Base-by-base conservation (phyloP, 2,888 invertebrate genomes). In the Malachius bipustulatus region DNA sequence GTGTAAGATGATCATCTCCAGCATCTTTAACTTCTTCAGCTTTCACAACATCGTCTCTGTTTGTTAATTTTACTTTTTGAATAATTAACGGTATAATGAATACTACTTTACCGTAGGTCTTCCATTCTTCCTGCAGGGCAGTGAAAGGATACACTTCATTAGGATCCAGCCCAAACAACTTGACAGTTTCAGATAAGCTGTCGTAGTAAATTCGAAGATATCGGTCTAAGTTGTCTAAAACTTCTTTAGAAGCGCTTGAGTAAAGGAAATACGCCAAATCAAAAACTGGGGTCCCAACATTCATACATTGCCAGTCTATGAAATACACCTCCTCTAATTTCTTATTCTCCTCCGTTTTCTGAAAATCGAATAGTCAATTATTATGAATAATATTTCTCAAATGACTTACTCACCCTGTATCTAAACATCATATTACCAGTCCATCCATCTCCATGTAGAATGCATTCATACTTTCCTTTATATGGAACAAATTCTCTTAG, bases 401-500 rank as follows among this genome's bases (percentile, higher is more conserved):
- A 19, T 8, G 6, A 19, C n/a, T 8, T 19, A 19, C 24, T 19
- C n/a, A 19, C 24, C 6, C 6, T 8, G 33, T 45, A 45, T 40
- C 40, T 39, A 15, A 43, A 43, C 39, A 45, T 32, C 11, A 43
- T 36, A 15, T 45, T 45, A 29, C 43, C 43, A 12, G 40, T 45
- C 45, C 45, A 45, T 15, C 40, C 40, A 28, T 43, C 45, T 2
- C 45, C 45, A 16, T 45, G 45, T 3, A 32, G 12, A 11, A 45
- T 38, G 2, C 38, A 4, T 19, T 6, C 6, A 19, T 19, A n/a
- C 24, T 19, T 6, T 8, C 24, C 24, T n/a, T 19, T 19, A 19
- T 19, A 19, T 8, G 6, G 24, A n/a, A n/a, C n/a, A n/a, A n/a
- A n/a, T n/a, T n/a, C n/a, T n/a, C n/a, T n/a, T n/a, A n/a, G n/a